Percentiles rank a stretch among this genome's conserved stretches.
Conservation (phyloP, 2,888 invertebrate species). For the Hypolimnas misippus region DNA sequence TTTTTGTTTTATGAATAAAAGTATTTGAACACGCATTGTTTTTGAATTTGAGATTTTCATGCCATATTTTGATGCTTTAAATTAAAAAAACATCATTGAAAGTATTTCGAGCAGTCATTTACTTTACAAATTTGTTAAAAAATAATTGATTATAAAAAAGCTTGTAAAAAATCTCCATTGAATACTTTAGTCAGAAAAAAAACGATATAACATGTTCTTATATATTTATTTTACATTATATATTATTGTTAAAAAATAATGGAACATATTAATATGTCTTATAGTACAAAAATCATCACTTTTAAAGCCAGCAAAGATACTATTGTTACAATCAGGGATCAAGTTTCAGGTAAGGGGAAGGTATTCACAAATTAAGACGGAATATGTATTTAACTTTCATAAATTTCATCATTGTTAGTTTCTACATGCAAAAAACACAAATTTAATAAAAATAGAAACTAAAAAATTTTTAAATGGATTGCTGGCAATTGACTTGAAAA, state of each 20-base stretch:
- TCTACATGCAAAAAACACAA: too few relatives aligned
- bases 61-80: neutral
- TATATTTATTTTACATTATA: constrained; percentile 24
- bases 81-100: neutral
- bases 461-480: too few relatives aligned
- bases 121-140: too few relatives aligned
- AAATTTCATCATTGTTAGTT: too few relatives aligned
- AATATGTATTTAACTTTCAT: too few relatives aligned
- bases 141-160: too few relatives aligned
- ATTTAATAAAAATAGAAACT: too few relatives aligned
- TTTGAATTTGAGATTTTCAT: constrained; percentile 39
- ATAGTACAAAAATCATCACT: constrained; percentile 22
- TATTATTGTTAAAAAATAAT: constrained; percentile 19
- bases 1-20: constrained; percentile 65
- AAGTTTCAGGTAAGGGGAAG: too few relatives aligned
- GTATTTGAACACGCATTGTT: constrained; percentile 45
- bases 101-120: too few relatives aligned
- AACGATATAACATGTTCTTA: constrained; percentile 19
- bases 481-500: neutral
- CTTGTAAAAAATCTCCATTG: too few relatives aligned
- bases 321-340: neutral
- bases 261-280: constrained; percentile 21
- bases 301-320: constrained; percentile 18
- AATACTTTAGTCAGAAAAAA: neutral
- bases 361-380: too few relatives aligned